Evolutionary conservation across 2,113 vertebrate genomes (phyloP).

Genomic region (Sphaerodactylus townsendi): DNA sequence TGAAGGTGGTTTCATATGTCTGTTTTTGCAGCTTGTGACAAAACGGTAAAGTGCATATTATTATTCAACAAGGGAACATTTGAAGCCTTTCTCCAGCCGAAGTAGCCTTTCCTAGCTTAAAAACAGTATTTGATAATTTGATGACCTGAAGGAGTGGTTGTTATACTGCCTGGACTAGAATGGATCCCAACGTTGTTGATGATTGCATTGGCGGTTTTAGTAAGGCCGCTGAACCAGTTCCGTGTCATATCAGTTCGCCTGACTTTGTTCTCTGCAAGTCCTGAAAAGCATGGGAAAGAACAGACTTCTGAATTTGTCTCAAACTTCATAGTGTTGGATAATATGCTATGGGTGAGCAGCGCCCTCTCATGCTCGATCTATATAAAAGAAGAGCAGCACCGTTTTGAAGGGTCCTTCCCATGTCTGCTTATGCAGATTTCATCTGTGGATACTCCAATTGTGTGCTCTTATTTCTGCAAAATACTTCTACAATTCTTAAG

Average conservation of each 20-base stretch:
- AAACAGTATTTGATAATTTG: no score
- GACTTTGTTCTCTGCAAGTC: neutral
- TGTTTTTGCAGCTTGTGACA: no score
- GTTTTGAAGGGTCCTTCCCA: neutral
- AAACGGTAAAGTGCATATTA: no score
- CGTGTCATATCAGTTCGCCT: neutral
- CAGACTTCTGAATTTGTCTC: neutral
- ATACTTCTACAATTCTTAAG: neutral
- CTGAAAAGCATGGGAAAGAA: neutral
- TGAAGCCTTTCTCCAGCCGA: no score
- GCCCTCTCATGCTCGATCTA: constrained; percentile 28
- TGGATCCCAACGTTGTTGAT: no score
- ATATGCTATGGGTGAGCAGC: neutral
- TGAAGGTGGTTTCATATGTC: no score
- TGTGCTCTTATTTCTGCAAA: neutral
- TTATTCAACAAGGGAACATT: no score
- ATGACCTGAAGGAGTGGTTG: no score
- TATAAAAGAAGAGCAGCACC: neutral
- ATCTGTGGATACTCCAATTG: neutral
- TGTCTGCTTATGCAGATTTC: neutral
- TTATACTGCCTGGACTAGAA: neutral
- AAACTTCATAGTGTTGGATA: neutral
- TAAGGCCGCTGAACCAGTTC: neutral
- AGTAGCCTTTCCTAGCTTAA: no score
- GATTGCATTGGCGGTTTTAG: neutral